Percentiles rank a stretch among this genome's conserved stretches.
These are phyloP conservation scores for Pentamera pediparva DNA, from an alignment of 53 echinoderm and acorn worm genomes.

Conservation along the genomic window DNA sequence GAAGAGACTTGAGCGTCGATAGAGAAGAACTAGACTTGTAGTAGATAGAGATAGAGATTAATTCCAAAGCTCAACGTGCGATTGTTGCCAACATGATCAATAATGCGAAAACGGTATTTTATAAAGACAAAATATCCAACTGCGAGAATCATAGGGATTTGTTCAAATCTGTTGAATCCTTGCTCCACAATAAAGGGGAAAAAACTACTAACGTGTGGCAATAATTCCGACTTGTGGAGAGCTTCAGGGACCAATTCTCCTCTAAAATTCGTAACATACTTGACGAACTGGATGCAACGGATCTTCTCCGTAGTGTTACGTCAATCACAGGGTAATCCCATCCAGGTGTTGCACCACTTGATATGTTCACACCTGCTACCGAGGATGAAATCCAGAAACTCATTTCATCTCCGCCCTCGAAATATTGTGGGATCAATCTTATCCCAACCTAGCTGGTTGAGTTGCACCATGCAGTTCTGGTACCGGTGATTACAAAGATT, in stretches of 20 bases:
- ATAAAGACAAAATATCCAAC: conserved; percentile 7
- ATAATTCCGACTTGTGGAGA: no score
- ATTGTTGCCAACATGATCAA: conserved; percentile 9
- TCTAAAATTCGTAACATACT: neutral
- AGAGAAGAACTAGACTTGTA: conserved; percentile 16
- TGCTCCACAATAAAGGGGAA: conserved; percentile 22
- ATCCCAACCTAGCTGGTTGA: no score
- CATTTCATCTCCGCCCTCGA: no score
- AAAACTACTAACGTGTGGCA: no score
- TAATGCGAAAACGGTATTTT: neutral
- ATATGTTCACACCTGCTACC: no score
- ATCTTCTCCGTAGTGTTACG: neutral
- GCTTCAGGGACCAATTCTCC: neutral
- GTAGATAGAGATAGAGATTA: neutral
- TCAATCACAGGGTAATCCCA: no score
- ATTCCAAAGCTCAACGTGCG: neutral
- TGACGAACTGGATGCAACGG: neutral
- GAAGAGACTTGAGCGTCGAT: conserved; percentile 10
- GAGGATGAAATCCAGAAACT: no score
- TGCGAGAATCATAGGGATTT: conserved; percentile 4
- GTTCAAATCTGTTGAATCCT: conserved; percentile 16
- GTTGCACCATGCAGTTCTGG: no score
- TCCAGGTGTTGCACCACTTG: no score
- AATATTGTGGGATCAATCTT: no score
- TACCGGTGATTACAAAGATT: no score